Conservation (phyloP, 64 coral and sea anemone genomes). For the Stichodactyla helianthus region DNA sequence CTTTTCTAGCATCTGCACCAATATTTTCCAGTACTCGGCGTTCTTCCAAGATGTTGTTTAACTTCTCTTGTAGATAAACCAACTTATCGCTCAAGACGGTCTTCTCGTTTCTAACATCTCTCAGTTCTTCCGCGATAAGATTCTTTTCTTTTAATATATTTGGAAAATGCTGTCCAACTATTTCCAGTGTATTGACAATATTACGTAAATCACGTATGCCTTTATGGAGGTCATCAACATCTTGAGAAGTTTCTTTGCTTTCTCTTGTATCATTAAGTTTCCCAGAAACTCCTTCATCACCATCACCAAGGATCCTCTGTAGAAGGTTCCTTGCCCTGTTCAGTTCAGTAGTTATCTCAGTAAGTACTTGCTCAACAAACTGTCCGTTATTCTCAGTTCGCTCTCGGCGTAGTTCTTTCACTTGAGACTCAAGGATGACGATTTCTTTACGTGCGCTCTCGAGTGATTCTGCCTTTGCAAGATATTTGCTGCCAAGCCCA, state of each 20-base stretch:
- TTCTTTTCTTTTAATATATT: neutral
- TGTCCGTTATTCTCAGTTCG: slow-evolving; percentile 31
- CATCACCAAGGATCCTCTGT: neutral
- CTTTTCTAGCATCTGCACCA: slow-evolving; percentile 13
- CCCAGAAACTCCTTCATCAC: neutral
- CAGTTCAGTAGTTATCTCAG: neutral
- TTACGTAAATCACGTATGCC: neutral
- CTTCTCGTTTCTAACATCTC: neutral
- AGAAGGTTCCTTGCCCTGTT: neutral
- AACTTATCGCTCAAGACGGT: neutral
- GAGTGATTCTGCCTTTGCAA: slow-evolving; percentile 19
- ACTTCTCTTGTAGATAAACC: neutral
- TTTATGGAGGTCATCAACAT: neutral
- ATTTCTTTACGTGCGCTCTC: slow-evolving; percentile 69
- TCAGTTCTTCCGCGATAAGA: neutral
- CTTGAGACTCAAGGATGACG: slow-evolving; percentile 50
- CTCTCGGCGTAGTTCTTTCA: slow-evolving; percentile 41
- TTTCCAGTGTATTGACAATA: neutral
- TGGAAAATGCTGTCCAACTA: neutral
- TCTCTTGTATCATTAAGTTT: neutral
- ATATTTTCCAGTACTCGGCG: neutral
- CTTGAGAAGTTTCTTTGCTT: slow-evolving; percentile 3
- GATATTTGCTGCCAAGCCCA: neutral
- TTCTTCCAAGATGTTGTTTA: slow-evolving; percentile 4
- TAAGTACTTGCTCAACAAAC: neutral